These are phyloP conservation scores for Trematocara stigmaticum DNA, from an alignment of 2,113 vertebrate species.

Conservation along the genomic window DNA sequence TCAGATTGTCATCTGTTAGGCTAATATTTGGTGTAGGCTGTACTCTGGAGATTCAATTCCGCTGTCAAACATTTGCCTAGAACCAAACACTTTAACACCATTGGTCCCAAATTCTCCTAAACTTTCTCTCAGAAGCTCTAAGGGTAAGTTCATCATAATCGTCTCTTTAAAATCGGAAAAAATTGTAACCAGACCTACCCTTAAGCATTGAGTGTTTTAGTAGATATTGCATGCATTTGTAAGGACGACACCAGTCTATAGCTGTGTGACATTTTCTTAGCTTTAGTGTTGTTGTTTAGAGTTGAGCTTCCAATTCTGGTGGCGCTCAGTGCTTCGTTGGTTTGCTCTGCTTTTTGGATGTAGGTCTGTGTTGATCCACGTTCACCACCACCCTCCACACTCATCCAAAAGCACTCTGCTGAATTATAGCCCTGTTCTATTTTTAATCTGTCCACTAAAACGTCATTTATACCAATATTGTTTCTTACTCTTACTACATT, in stretches of 20 bases:
- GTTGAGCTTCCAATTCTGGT: not conserved
- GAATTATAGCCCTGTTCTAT: not conserved
- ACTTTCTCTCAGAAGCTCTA: not conserved
- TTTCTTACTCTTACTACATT: not conserved
- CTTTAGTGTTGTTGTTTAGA: not conserved
- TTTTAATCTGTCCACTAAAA: not conserved
- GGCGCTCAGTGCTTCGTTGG: not conserved
- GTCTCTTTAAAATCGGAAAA: not conserved
- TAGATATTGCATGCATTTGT: not conserved
- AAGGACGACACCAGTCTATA: not conserved
- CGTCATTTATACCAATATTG: not conserved
- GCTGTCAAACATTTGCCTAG: not conserved
- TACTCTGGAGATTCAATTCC: not conserved
- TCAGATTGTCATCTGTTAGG: not conserved
- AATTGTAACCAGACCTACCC: not conserved
- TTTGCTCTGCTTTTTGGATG: not conserved
- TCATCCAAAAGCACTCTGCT: not conserved
- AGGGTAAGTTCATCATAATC: not conserved
- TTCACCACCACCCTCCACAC: not conserved
- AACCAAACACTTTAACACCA: not conserved
- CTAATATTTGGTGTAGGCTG: slow-evolving; percentile 3
- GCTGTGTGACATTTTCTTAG: not conserved
- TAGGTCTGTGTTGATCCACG: not conserved
- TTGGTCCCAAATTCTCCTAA: not conserved
- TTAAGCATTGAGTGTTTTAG: not conserved